Evolutionary conservation across 2,797 vertebrate genomes (phyloP).

Genomic region (Pagetopsis macropterus): DNA sequence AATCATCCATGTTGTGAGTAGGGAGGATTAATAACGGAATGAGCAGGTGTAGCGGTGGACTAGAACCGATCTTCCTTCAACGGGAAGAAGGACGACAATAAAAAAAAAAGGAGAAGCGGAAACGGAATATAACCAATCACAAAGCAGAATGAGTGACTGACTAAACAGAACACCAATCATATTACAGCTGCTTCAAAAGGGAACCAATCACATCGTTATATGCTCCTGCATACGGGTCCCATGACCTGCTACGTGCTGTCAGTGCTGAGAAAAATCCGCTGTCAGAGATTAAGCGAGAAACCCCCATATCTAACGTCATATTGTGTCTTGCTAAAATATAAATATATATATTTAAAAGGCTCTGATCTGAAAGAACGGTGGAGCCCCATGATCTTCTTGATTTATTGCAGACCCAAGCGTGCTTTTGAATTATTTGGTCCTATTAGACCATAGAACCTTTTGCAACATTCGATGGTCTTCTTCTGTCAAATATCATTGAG

Average conservation of each 20-base stretch:
- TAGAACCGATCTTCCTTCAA: constrained; percentile 51
- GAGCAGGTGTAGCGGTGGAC: constrained; percentile 54
- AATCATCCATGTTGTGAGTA: constrained; percentile 81
- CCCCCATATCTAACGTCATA: not conserved
- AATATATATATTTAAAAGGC: too few relatives aligned
- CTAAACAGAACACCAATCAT: constrained; percentile 7
- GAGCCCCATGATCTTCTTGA: not conserved
- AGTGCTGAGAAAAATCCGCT: constrained; percentile 43
- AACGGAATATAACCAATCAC: constrained; percentile 68
- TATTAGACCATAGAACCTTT: not conserved
- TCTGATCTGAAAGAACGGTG: not conserved
- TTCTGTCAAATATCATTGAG: not conserved
- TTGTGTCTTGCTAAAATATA: too few relatives aligned
- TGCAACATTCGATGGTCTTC: not conserved
- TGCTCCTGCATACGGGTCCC: constrained; percentile 51
- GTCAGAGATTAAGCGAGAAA: not conserved
- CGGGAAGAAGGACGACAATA: constrained; percentile 46
- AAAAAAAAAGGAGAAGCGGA: constrained; percentile 50
- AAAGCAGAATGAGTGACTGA: constrained; percentile 36
- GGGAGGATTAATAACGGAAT: constrained; percentile 8
- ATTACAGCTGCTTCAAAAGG: not conserved
- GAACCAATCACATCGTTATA: constrained; percentile 61
- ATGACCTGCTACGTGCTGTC: constrained; percentile 60
- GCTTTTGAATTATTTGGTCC: not conserved
- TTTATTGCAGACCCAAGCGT: not conserved